These are phyloP conservation scores for Holothuria leucospilota DNA, from an alignment of 53 echinoderm and acorn worm species.

Conservation along the genomic window DNA sequence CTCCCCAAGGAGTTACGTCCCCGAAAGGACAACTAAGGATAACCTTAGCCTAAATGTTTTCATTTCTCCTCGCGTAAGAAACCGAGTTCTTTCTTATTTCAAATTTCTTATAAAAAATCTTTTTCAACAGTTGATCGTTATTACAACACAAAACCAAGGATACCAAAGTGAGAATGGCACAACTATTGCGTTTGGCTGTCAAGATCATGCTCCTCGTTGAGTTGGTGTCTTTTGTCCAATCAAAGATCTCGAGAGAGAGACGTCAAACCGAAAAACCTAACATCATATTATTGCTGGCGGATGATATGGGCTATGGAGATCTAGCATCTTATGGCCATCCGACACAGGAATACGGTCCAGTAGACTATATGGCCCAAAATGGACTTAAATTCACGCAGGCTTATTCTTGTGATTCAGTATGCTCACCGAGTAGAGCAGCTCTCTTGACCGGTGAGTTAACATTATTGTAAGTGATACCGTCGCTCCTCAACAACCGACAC, in stretches of 20 bases:
- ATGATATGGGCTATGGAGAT: conserved; percentile 88
- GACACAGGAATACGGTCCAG: conserved; percentile 79
- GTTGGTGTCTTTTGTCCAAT: background rate
- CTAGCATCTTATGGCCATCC: conserved; percentile 87
- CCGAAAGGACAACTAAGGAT: too few relatives aligned
- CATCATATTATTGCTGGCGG: conserved; percentile 67
- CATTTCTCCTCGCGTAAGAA: too few relatives aligned
- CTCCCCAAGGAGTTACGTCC: too few relatives aligned
- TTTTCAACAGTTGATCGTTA: too few relatives aligned
- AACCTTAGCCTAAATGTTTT: too few relatives aligned
- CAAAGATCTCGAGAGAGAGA: background rate
- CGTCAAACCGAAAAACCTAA: conserved; percentile 55
- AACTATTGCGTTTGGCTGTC: too few relatives aligned
- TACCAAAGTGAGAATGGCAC: too few relatives aligned
- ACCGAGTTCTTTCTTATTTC: too few relatives aligned
- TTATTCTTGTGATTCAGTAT: conserved; percentile 74
- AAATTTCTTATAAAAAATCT: too few relatives aligned
- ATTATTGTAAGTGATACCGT: too few relatives aligned
- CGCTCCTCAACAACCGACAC: too few relatives aligned
- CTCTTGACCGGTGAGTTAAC: conserved; percentile 76
- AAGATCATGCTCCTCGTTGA: background rate
- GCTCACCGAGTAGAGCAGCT: conserved; percentile 83
- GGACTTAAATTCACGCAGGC: conserved; percentile 81
- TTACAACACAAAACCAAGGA: too few relatives aligned
- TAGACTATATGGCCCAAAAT: conserved; percentile 74